Evolutionary conservation across 2,113 vertebrate genomes (phyloP).

Genomic region (Prietella phreatophila): DNA sequence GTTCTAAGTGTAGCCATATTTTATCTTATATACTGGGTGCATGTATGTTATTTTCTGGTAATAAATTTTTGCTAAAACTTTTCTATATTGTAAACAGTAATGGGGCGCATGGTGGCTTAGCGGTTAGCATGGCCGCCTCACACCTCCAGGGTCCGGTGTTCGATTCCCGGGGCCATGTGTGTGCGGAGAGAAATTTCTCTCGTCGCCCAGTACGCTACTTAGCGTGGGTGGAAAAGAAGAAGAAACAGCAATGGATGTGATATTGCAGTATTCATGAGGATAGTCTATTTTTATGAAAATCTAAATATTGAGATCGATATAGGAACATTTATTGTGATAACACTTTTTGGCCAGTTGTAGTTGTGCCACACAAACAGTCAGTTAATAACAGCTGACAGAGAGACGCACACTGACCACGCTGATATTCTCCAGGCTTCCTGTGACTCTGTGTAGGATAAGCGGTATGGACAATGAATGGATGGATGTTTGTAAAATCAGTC

Average conservation of each 20-base stretch:
- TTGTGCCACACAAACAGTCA: background rate
- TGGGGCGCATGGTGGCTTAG: too few relatives aligned
- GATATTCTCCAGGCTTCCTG: too few relatives aligned
- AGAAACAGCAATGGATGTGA: background rate
- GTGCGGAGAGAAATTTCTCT: too few relatives aligned
- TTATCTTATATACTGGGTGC: background rate
- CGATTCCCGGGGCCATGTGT: too few relatives aligned
- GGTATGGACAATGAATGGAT: too few relatives aligned
- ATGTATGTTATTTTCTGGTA: background rate
- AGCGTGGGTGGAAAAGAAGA: too few relatives aligned
- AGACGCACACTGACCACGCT: background rate
- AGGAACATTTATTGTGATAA: background rate
- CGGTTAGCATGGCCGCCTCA: too few relatives aligned
- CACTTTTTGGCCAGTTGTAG: background rate
- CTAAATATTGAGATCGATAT: background rate
- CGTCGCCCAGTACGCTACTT: too few relatives aligned
- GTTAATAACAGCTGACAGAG: background rate
- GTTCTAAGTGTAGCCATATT: background rate
- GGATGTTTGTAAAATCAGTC: background rate
- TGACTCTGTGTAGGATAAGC: too few relatives aligned
- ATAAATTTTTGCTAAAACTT: background rate
- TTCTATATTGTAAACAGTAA: background rate
- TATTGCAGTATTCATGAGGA: background rate
- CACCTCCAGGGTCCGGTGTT: too few relatives aligned
- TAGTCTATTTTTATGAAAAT: constrained; percentile 2